Evolutionary conservation across 2,113 vertebrate species (phyloP).

Genomic region (Silurus meridionalis): DNA sequence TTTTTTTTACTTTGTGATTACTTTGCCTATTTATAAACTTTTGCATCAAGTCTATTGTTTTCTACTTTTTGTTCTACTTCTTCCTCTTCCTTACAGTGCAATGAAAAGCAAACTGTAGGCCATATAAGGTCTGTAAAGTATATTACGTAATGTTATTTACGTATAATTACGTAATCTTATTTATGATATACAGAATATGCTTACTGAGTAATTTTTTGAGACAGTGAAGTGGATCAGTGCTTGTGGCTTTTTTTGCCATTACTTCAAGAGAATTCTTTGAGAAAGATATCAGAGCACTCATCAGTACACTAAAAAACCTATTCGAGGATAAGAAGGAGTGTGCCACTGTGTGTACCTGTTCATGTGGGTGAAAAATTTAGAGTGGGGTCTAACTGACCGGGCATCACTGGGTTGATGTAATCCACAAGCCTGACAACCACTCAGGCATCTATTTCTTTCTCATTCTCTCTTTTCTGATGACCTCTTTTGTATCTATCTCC

Average conservation of each 20-base stretch:
- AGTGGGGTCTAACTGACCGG: constrained; percentile 4
- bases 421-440: not conserved
- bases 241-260: not conserved
- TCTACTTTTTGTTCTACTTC: too few relatives aligned
- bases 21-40: too few relatives aligned
- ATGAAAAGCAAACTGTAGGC: too few relatives aligned
- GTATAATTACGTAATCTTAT: not conserved
- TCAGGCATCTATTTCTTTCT: constrained; percentile 16
- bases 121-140: too few relatives aligned
- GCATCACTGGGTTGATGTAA: constrained; percentile 7
- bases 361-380: not conserved
- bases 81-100: too few relatives aligned
- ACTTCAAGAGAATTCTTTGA: not conserved
- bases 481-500: not conserved
- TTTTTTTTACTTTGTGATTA: too few relatives aligned
- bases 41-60: too few relatives aligned
- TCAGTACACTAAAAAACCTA: not conserved
- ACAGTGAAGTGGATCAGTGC: not conserved
- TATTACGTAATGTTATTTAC: too few relatives aligned
- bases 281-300: not conserved
- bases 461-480: not conserved
- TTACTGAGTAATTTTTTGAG: not conserved
- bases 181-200: not conserved
- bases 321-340: not conserved
- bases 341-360: not conserved